Evolutionary conservation across 2,888 invertebrate species (phyloP).

Genomic region (Mythimna impura): DNA sequence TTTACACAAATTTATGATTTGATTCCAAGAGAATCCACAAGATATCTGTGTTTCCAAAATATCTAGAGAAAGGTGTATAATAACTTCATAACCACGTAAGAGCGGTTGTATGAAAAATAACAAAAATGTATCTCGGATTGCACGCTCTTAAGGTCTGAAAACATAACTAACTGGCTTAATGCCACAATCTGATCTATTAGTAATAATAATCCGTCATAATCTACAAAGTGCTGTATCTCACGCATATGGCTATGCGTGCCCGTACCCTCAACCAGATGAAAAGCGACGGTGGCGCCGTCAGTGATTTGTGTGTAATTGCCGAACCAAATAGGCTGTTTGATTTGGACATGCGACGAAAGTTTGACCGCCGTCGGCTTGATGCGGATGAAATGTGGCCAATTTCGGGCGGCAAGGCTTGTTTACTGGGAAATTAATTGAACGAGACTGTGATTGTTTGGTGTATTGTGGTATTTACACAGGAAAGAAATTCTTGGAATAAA

Average conservation of each 20-base stretch:
- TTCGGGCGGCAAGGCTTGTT: constrained; percentile 41
- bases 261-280: constrained; percentile 44
- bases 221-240: constrained; percentile 27
- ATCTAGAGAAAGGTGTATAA: too few species aligned
- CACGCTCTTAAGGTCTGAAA: too few species aligned
- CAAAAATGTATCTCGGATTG: too few species aligned
- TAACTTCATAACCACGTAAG: too few species aligned
- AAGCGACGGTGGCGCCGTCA: constrained; percentile 45
- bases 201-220: constrained; percentile 15
- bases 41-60: too few species aligned
- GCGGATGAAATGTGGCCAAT: constrained; percentile 41
- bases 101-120: too few species aligned
- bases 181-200: neutral
- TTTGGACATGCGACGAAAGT: constrained; percentile 46
- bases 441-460: neutral
- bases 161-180: too few species aligned
- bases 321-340: constrained; percentile 59
- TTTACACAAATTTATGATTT: too few species aligned
- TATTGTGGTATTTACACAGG: neutral
- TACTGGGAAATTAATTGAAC: constrained; percentile 32
- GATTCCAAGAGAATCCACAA: too few species aligned
- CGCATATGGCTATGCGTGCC: too few species aligned
- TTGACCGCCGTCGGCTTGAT: constrained; percentile 26
- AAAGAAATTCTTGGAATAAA: neutral
- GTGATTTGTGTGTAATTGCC: constrained; percentile 57